Evolutionary conservation across 2,888 invertebrate genomes (phyloP).

Genomic region (Leptinotarsa juncta): DNA sequence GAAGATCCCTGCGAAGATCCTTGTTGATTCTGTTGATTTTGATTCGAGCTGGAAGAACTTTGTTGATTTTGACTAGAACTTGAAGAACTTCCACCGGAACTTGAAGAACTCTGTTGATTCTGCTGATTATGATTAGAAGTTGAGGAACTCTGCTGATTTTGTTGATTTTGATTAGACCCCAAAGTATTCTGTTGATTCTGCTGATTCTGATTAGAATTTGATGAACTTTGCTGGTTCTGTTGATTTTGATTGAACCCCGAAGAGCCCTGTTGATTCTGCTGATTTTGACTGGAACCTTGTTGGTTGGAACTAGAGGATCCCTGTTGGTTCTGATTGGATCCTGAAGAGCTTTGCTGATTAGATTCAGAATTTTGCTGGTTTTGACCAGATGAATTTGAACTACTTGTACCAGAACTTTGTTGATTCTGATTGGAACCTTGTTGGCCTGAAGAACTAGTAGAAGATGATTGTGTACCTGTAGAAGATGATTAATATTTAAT

Average conservation of each 20-base stretch:
- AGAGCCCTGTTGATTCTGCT: conserved; percentile 21
- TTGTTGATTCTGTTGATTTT: conserved; percentile 44
- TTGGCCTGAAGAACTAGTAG: conserved; percentile 30
- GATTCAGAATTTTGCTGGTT: conserved; percentile 38
- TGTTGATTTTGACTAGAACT: conserved; percentile 43
- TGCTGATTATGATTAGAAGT: conserved; percentile 32
- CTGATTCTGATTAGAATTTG: conserved; percentile 32
- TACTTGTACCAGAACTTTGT: conserved; percentile 26
- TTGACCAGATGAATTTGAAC: conserved; percentile 29
- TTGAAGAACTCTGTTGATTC: conserved; percentile 33
- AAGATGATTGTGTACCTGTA: conserved; percentile 19
- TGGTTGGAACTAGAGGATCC: conserved; percentile 30
- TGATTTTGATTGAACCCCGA: conserved; percentile 19
- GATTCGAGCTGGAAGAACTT: conserved; percentile 23
- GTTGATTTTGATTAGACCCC: conserved; percentile 30
- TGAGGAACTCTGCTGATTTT: conserved; percentile 7
- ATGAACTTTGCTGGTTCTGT: conserved; percentile 30
- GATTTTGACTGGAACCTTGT: conserved; percentile 31
- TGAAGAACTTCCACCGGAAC: conserved; percentile 36
- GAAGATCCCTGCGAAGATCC: not conserved
- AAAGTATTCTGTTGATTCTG: conserved; percentile 31
- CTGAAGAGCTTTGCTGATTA: conserved; percentile 39
- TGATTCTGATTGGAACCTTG: conserved; percentile 43
- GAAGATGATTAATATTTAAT: conserved; percentile 35
- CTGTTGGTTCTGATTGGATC: conserved; percentile 37